Evolutionary conservation across 1,140 invertebrate species (phyloP).

Genomic region (Drosophila parvula): DNA sequence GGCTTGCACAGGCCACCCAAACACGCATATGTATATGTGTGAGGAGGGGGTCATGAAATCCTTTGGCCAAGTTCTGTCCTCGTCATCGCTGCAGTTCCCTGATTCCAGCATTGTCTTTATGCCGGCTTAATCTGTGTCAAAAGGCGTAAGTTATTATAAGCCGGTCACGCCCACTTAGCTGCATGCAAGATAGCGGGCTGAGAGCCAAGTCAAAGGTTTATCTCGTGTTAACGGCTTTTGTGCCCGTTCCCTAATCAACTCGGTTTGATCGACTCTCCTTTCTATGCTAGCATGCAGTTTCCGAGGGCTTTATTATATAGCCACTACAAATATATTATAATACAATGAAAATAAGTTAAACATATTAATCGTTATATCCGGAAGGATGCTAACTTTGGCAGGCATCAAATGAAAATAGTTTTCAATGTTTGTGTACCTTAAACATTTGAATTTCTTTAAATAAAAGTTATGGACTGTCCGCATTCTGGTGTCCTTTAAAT

Average conservation of each 20-base stretch:
- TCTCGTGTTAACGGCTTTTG: conserved; percentile 78
- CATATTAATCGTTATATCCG: no score
- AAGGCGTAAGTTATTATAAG: conserved; percentile 82
- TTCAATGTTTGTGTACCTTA: no score
- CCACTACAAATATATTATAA: background rate
- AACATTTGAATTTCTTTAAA: background rate
- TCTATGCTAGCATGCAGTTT: background rate
- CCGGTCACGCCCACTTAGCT: conserved; percentile 63
- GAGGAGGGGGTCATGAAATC: conserved; percentile 38
- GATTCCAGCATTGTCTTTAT: conserved; percentile 45
- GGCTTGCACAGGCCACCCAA: conserved; percentile 46
- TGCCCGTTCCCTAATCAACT: conserved; percentile 68
- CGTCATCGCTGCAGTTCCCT: conserved; percentile 39
- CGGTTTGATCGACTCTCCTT: conserved; percentile 51
- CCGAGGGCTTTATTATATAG: background rate
- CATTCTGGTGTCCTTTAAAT: background rate
- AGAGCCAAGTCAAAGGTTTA: conserved; percentile 75
- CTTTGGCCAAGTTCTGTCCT: conserved; percentile 48
- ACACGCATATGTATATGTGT: conserved; percentile 1
- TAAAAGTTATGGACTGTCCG: background rate
- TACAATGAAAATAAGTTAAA: background rate
- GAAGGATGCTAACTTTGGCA: no score
- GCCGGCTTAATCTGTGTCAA: conserved; percentile 81
- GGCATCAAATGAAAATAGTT: no score
- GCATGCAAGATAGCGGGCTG: conserved; percentile 4